Conservation (phyloP, 2,797 vertebrate species). For the Sebastes nivosus region DNA sequence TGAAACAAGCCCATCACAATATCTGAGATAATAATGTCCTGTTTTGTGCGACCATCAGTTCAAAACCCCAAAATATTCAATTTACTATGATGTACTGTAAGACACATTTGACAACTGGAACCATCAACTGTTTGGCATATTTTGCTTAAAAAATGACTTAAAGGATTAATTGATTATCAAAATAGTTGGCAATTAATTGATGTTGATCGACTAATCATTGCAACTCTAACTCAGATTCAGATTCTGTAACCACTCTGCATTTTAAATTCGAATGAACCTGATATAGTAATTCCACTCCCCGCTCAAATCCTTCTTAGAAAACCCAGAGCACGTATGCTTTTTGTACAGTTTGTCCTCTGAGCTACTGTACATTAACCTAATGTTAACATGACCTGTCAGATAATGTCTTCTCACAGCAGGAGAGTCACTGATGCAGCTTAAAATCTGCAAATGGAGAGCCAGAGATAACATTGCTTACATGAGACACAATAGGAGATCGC, state of each 20-base stretch:
- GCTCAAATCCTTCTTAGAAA: neutral
- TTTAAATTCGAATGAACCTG: neutral
- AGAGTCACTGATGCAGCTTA: slow-evolving; percentile 16
- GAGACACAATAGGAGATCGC: neutral
- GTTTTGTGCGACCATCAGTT: no score
- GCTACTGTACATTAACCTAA: neutral
- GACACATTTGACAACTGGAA: no score
- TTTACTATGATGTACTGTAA: no score
- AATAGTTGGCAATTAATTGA: no score
- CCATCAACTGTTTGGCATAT: no score
- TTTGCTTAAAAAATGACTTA: no score
- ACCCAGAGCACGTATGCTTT: neutral
- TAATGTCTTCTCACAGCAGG: neutral
- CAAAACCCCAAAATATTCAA: no score
- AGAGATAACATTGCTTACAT: slow-evolving; percentile 7
- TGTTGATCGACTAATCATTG: no score
- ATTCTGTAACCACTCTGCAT: neutral
- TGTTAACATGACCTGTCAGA: neutral
- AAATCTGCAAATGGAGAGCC: neutral
- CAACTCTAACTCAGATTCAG: neutral
- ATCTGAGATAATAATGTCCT: no score
- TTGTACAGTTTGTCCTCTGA: neutral
- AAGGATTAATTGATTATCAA: no score
- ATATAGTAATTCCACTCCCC: neutral
- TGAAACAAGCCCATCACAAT: no score